Conservation (phyloP, 2,113 vertebrate genomes). For the Cyanistes caeruleus region DNA sequence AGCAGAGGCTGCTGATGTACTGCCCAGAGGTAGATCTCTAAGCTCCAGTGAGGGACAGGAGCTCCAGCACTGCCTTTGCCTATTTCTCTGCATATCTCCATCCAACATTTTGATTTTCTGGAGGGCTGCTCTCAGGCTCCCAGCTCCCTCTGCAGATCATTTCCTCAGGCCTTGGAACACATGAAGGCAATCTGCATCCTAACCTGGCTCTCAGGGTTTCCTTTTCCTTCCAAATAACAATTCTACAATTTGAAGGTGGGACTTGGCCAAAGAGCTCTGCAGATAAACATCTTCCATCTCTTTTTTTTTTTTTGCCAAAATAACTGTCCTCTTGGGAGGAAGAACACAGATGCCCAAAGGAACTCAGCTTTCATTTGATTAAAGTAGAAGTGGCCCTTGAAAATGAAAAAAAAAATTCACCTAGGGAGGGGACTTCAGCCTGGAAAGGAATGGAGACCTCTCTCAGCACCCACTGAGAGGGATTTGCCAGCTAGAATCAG, state of each 20-base stretch:
- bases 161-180: not conserved
- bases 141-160: not conserved
- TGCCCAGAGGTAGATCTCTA: rapidly evolving
- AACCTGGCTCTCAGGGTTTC: not conserved
- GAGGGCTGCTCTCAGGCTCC: not conserved
- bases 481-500: not conserved
- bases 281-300: constrained; percentile 14
- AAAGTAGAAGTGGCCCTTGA: not conserved
- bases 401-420: not conserved
- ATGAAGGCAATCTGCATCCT: not conserved
- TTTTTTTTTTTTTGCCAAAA: not conserved
- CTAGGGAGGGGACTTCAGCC: not conserved
- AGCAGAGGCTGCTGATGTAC: not conserved
- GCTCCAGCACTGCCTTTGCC: not conserved
- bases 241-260: not conserved
- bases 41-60: not conserved
- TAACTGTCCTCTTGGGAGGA: constrained; percentile 12
- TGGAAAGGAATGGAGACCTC: not conserved
- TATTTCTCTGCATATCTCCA: not conserved
- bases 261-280: not conserved
- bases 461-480: not conserved
- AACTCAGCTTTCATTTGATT: constrained; percentile 1
- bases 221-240: constrained; percentile 51
- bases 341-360: not conserved
- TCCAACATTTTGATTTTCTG: not conserved